Conservation (phyloP, 2,797 vertebrate genomes). For the Pogonophryne albipinna region DNA sequence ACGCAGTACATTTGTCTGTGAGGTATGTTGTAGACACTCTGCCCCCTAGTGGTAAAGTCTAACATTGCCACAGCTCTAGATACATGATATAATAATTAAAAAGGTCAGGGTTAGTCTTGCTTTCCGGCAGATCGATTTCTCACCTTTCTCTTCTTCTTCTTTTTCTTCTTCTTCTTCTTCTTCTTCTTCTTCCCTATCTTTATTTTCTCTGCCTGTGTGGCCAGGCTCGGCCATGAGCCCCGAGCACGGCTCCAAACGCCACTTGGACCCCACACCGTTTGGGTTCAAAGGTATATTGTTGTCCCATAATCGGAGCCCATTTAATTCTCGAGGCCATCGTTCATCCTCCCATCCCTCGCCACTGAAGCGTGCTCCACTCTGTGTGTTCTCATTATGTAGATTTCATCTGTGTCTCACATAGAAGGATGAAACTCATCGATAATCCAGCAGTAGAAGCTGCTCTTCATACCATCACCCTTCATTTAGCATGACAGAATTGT, state of each 20-base stretch:
- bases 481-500: background rate
- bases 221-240: constrained; percentile 91
- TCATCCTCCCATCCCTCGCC: constrained; percentile 17
- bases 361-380: background rate
- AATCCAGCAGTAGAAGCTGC: background rate
- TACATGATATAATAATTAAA: too few species aligned
- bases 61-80: constrained; percentile 70
- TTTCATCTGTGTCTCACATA: constrained; percentile 10
- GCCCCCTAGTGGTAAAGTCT: constrained; percentile 66
- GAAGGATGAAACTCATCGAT: background rate
- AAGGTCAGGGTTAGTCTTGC: background rate
- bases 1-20: background rate
- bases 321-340: background rate
- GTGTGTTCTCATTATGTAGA: constrained; percentile 15
- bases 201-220: constrained; percentile 8
- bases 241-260: constrained; percentile 92
- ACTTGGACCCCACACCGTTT: constrained; percentile 93
- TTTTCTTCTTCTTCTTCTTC: constrained; percentile 12
- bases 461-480: background rate
- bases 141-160: constrained; percentile 1
- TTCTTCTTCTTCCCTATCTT: constrained; percentile 2
- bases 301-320: background rate
- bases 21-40: constrained; percentile 57
- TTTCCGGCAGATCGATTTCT: constrained; percentile 12
- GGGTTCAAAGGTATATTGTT: constrained; percentile 90